phyloP scores from a whole-genome alignment of 2,797 vertebrate species.

The Pipistrellus pipistrellus region DNA sequence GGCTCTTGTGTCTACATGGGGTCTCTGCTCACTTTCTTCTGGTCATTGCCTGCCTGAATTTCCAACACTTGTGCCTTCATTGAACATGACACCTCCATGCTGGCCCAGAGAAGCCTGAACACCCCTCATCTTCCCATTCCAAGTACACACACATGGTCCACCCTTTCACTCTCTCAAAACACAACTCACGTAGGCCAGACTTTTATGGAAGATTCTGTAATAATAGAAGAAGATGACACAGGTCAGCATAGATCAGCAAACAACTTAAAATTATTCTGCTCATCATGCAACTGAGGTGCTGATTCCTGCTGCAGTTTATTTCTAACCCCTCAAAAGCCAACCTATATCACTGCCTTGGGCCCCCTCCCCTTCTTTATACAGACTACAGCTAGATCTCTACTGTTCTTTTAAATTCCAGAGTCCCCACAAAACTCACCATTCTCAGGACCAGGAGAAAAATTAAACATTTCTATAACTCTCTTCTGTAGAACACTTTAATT shows the following conservation, averaged over 20 bases:
- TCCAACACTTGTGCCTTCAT: not conserved
- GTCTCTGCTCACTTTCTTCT: slow-evolving; percentile 1
- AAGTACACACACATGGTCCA: not conserved
- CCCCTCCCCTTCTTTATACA: not conserved
- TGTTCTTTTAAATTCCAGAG: not conserved
- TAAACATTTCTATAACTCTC: not conserved
- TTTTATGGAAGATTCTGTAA: not conserved
- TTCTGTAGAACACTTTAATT: slow-evolving; percentile 11
- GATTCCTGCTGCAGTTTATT: not conserved
- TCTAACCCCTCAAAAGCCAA: not conserved
- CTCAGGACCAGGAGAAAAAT: slow-evolving; percentile 3
- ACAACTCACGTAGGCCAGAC: not conserved
- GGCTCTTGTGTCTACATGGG: not conserved
- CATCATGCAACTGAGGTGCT: not conserved
- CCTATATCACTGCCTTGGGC: not conserved
- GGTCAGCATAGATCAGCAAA: not conserved
- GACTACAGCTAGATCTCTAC: not conserved
- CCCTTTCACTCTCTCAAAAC: not conserved
- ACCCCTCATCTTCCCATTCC: not conserved
- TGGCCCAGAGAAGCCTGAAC: not conserved
- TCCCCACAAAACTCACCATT: not conserved
- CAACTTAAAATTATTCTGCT: not conserved
- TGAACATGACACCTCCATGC: not conserved
- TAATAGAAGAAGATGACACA: not conserved
- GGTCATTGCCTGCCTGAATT: not conserved